Evolutionary conservation across 2,888 invertebrate species (phyloP), one percentile per base, ranked within the genome.

Genomic region (Agelastica alni): DNA sequence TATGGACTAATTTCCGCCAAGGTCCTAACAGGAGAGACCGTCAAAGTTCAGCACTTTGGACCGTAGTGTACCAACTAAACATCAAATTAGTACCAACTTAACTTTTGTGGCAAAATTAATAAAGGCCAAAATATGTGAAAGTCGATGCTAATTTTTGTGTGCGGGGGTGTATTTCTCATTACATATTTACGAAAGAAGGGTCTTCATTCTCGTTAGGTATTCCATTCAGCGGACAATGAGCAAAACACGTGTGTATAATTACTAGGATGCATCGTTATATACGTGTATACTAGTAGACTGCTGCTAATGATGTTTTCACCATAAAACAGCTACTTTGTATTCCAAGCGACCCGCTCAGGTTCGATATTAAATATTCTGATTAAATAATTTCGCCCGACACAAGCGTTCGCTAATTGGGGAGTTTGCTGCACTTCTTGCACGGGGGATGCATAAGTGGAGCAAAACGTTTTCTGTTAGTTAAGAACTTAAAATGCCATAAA

Each of bases 161-260:
- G n/a, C n/a, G n/a, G n/a, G n/a, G n/a, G n/a, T n/a, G n/a, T n/a
- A n/a, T n/a, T n/a, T n/a, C n/a, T n/a, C n/a, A n/a, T n/a, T n/a
- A n/a, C n/a, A n/a, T n/a, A n/a, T n/a, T n/a, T n/a, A n/a, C n/a
- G n/a, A n/a, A n/a, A n/a, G n/a, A n/a, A n/a, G n/a, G n/a, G n/a
- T n/a, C n/a, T n/a, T n/a, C n/a, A n/a, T n/a, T n/a, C n/a, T n/a
- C n/a, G n/a, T n/a, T n/a, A n/a, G n/a, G 65, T 66, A 69, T 69
- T 69, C 69, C 51, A 44, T 44, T 56, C 58, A 56, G 52, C 61
- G 58, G 59, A 62, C 66, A 63, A 63, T 66, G 61, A 58, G 62
- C 67, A 62, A 63, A 68, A 66, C 69, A 68, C 69, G 68, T 69
- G 67, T 66, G 65, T 58, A 66, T 68, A 69, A 69, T 69, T 68